Percentiles rank a stretch among this genome's conserved stretches.
Evolutionary conservation across 2,113 vertebrate genomes (phyloP).

Genomic region (Peucedramus taeniatus): DNA sequence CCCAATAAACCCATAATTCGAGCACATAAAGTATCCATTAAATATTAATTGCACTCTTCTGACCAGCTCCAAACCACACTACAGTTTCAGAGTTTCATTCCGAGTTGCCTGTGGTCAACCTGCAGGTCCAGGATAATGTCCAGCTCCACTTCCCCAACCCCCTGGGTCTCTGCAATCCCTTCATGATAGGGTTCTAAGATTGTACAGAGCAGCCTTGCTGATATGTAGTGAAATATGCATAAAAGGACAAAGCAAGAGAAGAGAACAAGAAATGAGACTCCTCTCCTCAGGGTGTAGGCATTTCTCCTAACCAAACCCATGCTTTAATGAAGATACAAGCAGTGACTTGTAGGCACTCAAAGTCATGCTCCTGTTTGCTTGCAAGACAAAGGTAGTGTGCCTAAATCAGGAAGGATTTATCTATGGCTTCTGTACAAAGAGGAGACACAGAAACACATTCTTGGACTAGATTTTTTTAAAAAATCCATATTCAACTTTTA

Average conservation of each 20-base stretch:
- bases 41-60: background rate
- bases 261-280: background rate
- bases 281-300: background rate
- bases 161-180: background rate
- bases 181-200: accelerated
- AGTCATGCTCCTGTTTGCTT: background rate
- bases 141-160: background rate
- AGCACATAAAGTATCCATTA: background rate
- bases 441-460: background rate
- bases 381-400: background rate
- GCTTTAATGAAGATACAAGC: background rate
- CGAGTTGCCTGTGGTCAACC: background rate
- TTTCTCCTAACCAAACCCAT: background rate
- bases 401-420: background rate
- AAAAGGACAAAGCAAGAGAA: background rate
- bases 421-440: background rate
- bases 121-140: background rate
- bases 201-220: background rate
- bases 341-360: background rate
- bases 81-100: background rate
- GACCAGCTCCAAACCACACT: background rate
- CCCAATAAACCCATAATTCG: background rate
- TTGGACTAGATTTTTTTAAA: background rate
- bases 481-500: background rate
- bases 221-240: background rate